These are phyloP conservation scores for Lamellibrachia columna DNA, from an alignment of 2,888 invertebrate genomes.

Conservation along the genomic window DNA sequence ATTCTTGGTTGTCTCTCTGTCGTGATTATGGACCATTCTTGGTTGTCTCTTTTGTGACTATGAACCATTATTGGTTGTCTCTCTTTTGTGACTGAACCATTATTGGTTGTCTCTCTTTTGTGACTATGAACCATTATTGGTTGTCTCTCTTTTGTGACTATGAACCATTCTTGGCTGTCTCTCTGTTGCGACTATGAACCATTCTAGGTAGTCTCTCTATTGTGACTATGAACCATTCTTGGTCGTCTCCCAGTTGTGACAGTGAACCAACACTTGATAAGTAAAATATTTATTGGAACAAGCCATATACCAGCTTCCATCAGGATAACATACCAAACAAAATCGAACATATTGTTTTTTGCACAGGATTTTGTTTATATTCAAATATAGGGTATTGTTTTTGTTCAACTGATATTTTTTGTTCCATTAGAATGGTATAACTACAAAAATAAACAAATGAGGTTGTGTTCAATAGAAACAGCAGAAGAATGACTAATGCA, in stretches of 20 bases:
- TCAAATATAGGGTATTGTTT: background rate
- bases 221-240: too few species aligned
- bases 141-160: too few species aligned
- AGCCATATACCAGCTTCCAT: constrained; percentile 16
- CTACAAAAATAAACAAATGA: constrained; percentile 4
- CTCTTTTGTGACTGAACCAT: too few species aligned
- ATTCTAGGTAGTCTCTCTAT: too few species aligned
- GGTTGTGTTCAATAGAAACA: background rate
- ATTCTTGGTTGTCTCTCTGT: too few species aligned
- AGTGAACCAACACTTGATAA: background rate
- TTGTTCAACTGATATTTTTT: background rate
- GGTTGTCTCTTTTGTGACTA: too few species aligned
- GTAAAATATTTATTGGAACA: constrained; percentile 12
- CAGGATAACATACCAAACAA: background rate
- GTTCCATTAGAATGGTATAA: background rate
- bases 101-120: too few species aligned
- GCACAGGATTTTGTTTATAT: background rate
- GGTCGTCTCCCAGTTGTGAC: background rate
- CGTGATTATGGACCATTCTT: too few species aligned
- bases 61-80: too few species aligned
- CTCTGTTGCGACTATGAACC: too few species aligned
- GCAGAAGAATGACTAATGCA: background rate
- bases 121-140: too few species aligned
- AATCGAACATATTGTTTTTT: background rate
- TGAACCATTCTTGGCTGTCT: too few species aligned